These are phyloP conservation scores for Aeoliscus strigatus DNA, from an alignment of 2,797 vertebrate genomes.

Conservation along the genomic window DNA sequence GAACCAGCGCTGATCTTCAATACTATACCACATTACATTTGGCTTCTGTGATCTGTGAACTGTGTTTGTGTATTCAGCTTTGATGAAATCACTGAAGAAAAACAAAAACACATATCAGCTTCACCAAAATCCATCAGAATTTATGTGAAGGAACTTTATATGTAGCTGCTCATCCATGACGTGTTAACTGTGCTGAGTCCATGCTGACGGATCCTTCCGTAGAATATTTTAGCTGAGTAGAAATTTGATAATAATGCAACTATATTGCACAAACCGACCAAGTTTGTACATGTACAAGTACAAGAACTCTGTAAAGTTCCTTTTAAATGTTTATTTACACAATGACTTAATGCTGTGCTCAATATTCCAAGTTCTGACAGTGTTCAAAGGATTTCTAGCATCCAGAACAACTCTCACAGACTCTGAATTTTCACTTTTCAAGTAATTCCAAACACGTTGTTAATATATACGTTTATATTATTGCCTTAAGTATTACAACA, in stretches of 20 bases:
- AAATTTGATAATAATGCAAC: conserved; percentile 60
- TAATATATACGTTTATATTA: conserved; percentile 56
- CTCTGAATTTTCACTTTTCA: conserved; percentile 34
- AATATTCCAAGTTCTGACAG: conserved; percentile 17
- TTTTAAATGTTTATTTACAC: conserved; percentile 35
- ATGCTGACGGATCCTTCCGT: conserved; percentile 45
- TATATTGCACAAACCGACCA: conserved; percentile 48
- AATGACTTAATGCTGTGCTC: conserved; percentile 47
- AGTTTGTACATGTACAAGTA: conserved; percentile 39
- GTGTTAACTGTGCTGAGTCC: conserved; percentile 37
- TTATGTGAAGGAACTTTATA: conserved; percentile 40
- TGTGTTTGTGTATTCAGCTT: conserved; percentile 60
- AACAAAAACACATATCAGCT: conserved; percentile 21
- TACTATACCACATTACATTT: conserved; percentile 40
- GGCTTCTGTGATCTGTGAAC: conserved; percentile 59
- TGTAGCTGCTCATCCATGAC: conserved; percentile 43
- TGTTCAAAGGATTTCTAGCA: conserved; percentile 38
- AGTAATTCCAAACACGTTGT: conserved; percentile 37
- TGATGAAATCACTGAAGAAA: conserved; percentile 46
- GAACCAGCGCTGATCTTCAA: conserved; percentile 15
- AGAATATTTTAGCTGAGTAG: conserved; percentile 55
- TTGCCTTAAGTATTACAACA: conserved; percentile 69
- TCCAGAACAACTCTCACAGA: conserved; percentile 26
- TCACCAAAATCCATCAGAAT: conserved; percentile 43
- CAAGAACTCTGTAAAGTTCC: conserved; percentile 48